Base-by-base conservation (phyloP, 2,888 invertebrate species). In the Helobdella robusta region DNA sequence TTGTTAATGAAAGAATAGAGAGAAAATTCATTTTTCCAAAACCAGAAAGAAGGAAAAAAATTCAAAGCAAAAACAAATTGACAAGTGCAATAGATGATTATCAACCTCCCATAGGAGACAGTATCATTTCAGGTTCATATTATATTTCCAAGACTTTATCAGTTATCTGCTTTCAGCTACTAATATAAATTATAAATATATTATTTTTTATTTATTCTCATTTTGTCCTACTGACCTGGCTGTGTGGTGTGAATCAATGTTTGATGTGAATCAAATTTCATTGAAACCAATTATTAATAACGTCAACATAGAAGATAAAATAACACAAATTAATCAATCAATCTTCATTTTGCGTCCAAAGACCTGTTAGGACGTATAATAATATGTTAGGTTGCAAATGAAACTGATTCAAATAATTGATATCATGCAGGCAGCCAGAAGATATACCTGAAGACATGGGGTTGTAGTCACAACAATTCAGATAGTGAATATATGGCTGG, bases 401-500 rank as follows among this genome's bases (percentile, higher is more conserved):
- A 40, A 40, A 40, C 18, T 40, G 40, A 40, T n/a, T 2, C 46
- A 11, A 2, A 35, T 25, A 18, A 30, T 8, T 36, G 20, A 25
- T 46, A 54, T 35, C 34, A 28, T 52, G 18, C 61, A 69, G 69
- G 69, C 23, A 67, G 65, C 18, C 69, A 69, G 56, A 66, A 61
- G 59, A 58, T 69, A 15, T 68, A 64, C 59, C 59, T 69, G 44
- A 70, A 70, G 66, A 70, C 70, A 23, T 95, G 94, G 95, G 95
- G 95, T 3, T 97, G 95, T 79, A 89, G 94, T 0, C 97, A 98
- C 81, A 98, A 98, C 80, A 93, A 86, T 78, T 93, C 93, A 0
- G 97, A 98, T 79, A 89, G 91, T 0, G 97, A 98, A 82, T 98
- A 98, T 77, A 98, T 98, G 97, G 92, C 93, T 0, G 97, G 97